Base-by-base conservation (phyloP, 2,888 invertebrate species). In the Hypselothyrea guttata region DNA sequence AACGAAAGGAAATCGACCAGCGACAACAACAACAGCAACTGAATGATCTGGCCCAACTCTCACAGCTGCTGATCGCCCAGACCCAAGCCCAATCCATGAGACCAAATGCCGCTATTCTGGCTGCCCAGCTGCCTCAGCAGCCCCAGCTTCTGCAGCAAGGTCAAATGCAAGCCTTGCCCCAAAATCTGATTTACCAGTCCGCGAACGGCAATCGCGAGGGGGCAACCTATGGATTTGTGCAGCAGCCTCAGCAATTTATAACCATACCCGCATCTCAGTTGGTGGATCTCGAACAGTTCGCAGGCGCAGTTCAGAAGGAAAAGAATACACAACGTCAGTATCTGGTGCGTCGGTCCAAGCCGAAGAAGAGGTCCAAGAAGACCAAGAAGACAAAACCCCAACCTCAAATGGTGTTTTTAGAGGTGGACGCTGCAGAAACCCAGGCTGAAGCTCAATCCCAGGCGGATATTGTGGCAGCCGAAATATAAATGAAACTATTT, bases 341-440 rank as follows among this genome's bases (percentile, higher is more conserved):
- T 9, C 0, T 33, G 7, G 18, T 44, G 33, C 69, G 63, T 31
- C 69, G 69, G 11, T 15, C 40, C 2, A 68, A 68, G 9, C 7
- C 47, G 1, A 67, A 56, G 18, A 54, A 34, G 49, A 67, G 45
- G 41, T 33, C 59, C 4, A 68, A 58, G 57, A 60, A 55, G 18
- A 8, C 27, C 15, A 59, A 48, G 18, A 68, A 62, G 45, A 22
- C 15, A 13, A 67, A 46, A 34, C 12, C 30, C 0, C 37, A 37
- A 11, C 2, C 42, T 0, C 34, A 68, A 27, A 15, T 53, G 0
- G 7, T 68, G 1, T 57, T 42, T 5, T 4, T 68, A 4, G 31
- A 48, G 0, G 5, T 68, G 7, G 47, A 56, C 13, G 12, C 51
- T 0, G 40, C 12, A 1, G 49, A 60, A 16, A 37, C 22, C 5